phyloP scores from a whole-genome alignment of 2,113 vertebrate species.

The Ceuthmochares aereus region DNA sequence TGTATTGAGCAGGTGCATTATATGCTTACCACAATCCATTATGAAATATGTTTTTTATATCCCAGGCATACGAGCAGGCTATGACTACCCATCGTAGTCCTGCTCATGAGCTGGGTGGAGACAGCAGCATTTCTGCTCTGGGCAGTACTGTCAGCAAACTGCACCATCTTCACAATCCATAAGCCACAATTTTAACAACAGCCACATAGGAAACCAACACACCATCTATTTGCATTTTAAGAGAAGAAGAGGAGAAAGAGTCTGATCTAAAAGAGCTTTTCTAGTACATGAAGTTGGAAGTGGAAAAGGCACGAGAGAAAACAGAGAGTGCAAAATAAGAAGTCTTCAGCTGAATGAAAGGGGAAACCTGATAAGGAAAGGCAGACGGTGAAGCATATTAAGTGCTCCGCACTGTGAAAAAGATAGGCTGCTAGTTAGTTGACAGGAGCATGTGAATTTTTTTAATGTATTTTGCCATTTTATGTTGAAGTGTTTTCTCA shows the following conservation, averaged over 20 bases:
- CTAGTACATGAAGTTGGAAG: constrained; percentile 34
- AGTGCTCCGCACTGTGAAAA: not conserved
- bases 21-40: not conserved
- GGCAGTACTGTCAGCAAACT: not conserved
- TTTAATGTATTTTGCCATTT: not conserved
- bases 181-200: not conserved
- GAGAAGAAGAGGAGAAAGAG: not conserved
- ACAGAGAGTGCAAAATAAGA: not conserved
- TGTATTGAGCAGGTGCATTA: not conserved
- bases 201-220: not conserved
- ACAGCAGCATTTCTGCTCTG: not conserved
- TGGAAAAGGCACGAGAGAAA: not conserved
- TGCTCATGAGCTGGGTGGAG: not conserved
- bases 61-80: not conserved
- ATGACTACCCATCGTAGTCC: rapidly evolving
- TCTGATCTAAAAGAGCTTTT: not conserved
- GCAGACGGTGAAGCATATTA: constrained; percentile 2
- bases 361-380: constrained; percentile 35
- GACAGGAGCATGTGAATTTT: not conserved
- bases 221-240: not conserved
- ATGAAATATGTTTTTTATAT: not conserved
- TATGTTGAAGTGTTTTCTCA: not conserved
- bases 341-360: not conserved
- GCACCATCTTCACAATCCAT: not conserved
- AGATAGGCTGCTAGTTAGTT: not conserved